Conservation (phyloP, 2,888 invertebrate genomes). For the Entomobrya proxima region DNA sequence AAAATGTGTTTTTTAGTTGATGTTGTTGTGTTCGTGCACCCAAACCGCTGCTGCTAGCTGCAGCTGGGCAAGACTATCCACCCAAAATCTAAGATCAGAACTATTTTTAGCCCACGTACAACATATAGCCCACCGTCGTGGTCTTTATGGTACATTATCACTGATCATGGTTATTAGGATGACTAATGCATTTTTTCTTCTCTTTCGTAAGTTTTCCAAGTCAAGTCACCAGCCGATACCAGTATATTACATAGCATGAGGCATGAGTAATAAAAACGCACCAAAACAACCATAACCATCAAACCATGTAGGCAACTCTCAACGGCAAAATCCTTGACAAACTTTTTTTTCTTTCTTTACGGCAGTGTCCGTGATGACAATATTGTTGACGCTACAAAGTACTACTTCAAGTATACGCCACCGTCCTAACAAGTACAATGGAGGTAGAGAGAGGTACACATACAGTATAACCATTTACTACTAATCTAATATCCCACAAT, state of each 20-base stretch:
- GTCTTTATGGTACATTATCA: not conserved
- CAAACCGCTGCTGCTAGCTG: not conserved
- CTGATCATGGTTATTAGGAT: not conserved
- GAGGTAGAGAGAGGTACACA: too few species aligned
- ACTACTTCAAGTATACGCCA: not conserved
- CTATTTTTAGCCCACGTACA: not conserved
- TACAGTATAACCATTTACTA: not conserved
- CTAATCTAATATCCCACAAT: slow-evolving; percentile 51
- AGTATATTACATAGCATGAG: not conserved
- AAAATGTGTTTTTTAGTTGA: not conserved
- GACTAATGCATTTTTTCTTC: slow-evolving; percentile 30
- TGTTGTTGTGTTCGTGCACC: not conserved
- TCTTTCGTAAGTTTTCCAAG: slow-evolving; percentile 2
- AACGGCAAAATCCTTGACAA: slow-evolving; percentile 52
- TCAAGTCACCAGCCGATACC: not conserved
- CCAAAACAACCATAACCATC: slow-evolving; percentile 1
- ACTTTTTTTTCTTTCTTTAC: not conserved
- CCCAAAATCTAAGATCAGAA: not conserved
- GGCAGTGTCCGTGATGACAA: slow-evolving; percentile 21
- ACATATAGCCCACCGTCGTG: not conserved
- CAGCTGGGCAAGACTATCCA: not conserved
- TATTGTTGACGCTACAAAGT: not conserved
- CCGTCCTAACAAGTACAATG: not conserved
- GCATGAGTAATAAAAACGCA: slow-evolving; percentile 9
- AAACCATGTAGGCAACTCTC: slow-evolving; percentile 25